A percentile compares a stretch with the other conserved stretches of the same genome.
These are phyloP conservation scores for Cephalopachus bancanus DNA, from an alignment of 2,797 vertebrate genomes.

Conservation along the genomic window DNA sequence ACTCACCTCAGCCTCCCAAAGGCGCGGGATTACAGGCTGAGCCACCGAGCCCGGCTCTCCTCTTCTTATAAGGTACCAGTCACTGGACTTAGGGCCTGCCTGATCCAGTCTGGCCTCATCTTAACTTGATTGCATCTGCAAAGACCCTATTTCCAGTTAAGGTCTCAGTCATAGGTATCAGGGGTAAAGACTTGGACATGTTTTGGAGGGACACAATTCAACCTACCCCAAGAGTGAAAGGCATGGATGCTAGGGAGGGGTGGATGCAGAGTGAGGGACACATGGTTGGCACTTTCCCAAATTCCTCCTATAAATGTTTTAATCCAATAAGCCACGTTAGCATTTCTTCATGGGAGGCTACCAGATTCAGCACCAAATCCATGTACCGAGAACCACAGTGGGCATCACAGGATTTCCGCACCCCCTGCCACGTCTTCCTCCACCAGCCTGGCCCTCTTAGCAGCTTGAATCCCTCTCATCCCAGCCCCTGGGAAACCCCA, in stretches of 20 bases:
- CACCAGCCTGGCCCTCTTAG: background rate
- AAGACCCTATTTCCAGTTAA: background rate
- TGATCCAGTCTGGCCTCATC: fast-evolving
- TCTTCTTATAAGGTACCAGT: background rate
- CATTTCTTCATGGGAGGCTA: background rate
- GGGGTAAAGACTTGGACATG: background rate
- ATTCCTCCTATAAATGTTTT: background rate
- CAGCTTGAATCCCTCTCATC: background rate
- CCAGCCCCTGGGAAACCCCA: too few relatives aligned
- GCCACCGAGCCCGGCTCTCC: background rate
- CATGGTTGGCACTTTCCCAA: background rate
- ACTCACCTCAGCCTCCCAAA: too few relatives aligned
- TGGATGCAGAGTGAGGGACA: too few relatives aligned
- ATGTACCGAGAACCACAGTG: fast-evolving
- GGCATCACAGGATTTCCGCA: background rate
- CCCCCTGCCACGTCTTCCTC: background rate
- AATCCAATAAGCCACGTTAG: background rate
- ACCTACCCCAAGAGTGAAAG: fast-evolving
- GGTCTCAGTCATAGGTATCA: background rate
- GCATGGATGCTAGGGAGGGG: background rate
- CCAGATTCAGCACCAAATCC: background rate
- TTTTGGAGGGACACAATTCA: too few relatives aligned
- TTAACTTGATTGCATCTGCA: too few relatives aligned
- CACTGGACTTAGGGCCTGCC: background rate
- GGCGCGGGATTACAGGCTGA: too few relatives aligned